Percentiles rank a stretch among this genome's conserved stretches.
Conservation (phyloP, 1,140 invertebrate species). For the Lasaia peninsularis region DNA sequence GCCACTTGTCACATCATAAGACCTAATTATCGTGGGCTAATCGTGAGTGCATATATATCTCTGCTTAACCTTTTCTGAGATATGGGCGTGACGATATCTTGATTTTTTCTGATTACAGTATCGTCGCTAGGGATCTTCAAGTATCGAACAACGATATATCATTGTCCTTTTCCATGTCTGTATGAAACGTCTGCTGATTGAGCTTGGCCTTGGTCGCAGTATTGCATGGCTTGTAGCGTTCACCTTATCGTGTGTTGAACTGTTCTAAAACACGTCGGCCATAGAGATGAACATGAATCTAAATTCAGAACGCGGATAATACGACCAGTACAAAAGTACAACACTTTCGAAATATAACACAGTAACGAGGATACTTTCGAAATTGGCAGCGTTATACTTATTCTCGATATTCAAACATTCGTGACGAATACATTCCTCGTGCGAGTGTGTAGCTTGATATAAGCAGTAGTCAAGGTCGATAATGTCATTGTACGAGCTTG, state of each 20-base stretch:
- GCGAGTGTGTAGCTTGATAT: constrained; percentile 52
- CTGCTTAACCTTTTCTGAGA: too few species aligned
- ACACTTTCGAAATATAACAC: background rate
- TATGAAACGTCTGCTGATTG: constrained; percentile 30
- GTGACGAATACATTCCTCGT: constrained; percentile 63
- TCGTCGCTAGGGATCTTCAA: too few species aligned
- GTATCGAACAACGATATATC: background rate
- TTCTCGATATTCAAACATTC: constrained; percentile 53
- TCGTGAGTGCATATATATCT: too few species aligned
- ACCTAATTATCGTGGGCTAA: too few species aligned
- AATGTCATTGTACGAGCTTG: constrained; percentile 71
- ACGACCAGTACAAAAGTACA: constrained; percentile 29
- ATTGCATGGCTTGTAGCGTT: constrained; percentile 51
- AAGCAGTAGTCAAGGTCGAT: constrained; percentile 73
- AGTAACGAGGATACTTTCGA: constrained; percentile 27
- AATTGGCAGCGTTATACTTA: constrained; percentile 42
- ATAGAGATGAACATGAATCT: constrained; percentile 41
- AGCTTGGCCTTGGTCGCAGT: constrained; percentile 60
- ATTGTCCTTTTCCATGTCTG: constrained; percentile 7
- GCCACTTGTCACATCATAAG: too few species aligned
- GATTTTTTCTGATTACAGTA: too few species aligned
- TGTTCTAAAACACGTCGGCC: constrained; percentile 47
- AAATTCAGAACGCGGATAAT: constrained; percentile 36
- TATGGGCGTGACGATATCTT: too few species aligned
- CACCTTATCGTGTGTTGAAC: constrained; percentile 75